Evolutionary conservation across 2,113 vertebrate species (phyloP), one percentile per base, ranked within the genome.

Genomic region (Cervus canadensis): DNA sequence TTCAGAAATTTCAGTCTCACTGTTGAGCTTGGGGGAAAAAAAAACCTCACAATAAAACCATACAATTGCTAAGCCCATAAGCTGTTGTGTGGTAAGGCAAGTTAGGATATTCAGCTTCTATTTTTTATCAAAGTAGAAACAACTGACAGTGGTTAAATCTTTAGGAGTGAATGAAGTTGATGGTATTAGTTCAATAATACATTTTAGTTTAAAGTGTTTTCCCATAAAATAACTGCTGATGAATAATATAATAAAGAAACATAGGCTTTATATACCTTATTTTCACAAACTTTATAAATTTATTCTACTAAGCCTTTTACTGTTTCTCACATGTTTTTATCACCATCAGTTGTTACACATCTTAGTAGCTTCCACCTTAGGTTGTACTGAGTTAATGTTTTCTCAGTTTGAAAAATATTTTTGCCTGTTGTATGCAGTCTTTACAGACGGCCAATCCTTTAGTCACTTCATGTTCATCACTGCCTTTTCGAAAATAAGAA

Each of bases 361-460:
- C 67, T 94, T 94, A 89, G 40, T 23, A 60, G 91, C 81, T 92
- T 93, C 91, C 13, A 60, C 67, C 95, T 96, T 40, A 97, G 76
- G 33, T 90, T 95, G 40, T 93, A 74, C 28, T 91, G 83, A 81
- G 67, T 76, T 90, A 50, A 15, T 52, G 12, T 95, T 82, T 96
- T 89, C 45, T 95, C 40, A 92, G 14, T 45, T 94, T 87, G 36
- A 54, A 54, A 94, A 95, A 82, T 88, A 60, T 45, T 87, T 50
- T 84, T 92, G 33, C 33, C 2, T 83, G 3, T 93, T 88, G 21
- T 67, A 1, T n/a, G 45, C 33, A 87, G 40, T 84, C 21, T 95
- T 86, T n/a, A 56, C 56, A 62, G 43, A 87, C 7, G 10, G 19
- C 19, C 10, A 11, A 43, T 84, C 67, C n/a, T 96, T 79, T 4